These are phyloP conservation scores for Erethizon dorsatum DNA, from an alignment of 2,797 vertebrate genomes.

Conservation along the genomic window DNA sequence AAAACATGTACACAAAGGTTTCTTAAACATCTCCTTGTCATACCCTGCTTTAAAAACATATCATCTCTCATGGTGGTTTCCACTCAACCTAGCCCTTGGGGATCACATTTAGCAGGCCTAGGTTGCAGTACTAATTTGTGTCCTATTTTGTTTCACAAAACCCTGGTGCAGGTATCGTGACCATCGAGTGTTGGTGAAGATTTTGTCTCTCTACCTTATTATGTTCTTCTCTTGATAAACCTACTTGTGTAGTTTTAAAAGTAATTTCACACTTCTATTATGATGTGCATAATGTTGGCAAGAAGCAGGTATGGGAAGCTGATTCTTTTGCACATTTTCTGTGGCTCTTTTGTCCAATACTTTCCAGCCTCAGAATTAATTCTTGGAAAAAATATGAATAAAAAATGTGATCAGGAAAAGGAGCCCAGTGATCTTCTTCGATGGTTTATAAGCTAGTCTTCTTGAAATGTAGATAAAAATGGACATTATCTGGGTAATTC, in stretches of 20 bases:
- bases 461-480: slow-evolving; percentile 21
- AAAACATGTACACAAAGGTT: background rate
- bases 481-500: slow-evolving; percentile 32
- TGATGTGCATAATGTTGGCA: background rate
- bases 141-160: slow-evolving; percentile 35
- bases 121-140: background rate
- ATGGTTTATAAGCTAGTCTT: slow-evolving; percentile 58
- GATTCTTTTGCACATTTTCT: slow-evolving; percentile 27
- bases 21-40: background rate
- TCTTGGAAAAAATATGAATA: slow-evolving; percentile 67
- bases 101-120: background rate
- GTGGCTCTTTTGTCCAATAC: slow-evolving; percentile 13
- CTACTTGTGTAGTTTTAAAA: slow-evolving; percentile 59
- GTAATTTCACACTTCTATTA: slow-evolving; percentile 57
- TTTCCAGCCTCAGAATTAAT: slow-evolving; percentile 65
- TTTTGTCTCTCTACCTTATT: slow-evolving; percentile 56
- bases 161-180: background rate
- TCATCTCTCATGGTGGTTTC: background rate
- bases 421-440: slow-evolving; percentile 43
- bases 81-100: background rate
- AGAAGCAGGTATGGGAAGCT: background rate
- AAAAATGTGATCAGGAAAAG: slow-evolving; percentile 63
- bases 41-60: background rate
- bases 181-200: background rate
- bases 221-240: slow-evolving; percentile 53